Conservation (phyloP, 2,113 vertebrate species). For the Sarotherodon lohbergeri region DNA sequence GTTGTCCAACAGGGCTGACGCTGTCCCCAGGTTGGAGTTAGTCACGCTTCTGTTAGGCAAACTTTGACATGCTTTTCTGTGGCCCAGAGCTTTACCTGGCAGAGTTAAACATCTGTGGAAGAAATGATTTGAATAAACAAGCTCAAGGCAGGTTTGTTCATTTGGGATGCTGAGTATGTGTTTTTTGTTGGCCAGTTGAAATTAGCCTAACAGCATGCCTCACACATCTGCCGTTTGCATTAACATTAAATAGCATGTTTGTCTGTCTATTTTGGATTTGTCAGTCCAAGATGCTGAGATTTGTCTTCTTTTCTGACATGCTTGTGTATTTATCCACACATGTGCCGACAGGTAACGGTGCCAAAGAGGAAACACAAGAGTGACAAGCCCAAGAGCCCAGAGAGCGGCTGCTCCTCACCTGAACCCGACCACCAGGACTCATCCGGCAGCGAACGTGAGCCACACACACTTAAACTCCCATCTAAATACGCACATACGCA, state of each 20-base stretch:
- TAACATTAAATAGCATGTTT: background rate
- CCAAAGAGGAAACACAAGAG: constrained; percentile 90
- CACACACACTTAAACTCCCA: background rate
- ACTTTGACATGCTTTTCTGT: background rate
- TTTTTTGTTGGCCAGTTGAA: background rate
- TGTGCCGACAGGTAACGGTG: constrained; percentile 80
- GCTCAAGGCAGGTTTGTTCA: background rate
- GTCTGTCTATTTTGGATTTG: background rate
- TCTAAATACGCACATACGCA: too few relatives aligned
- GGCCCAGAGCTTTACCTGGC: background rate
- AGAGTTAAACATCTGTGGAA: background rate
- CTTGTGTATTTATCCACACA: background rate
- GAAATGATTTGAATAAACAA: background rate
- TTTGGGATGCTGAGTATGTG: background rate
- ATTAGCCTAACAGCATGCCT: constrained; percentile 3
- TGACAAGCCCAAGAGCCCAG: constrained; percentile 81
- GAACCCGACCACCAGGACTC: constrained; percentile 94
- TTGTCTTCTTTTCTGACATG: background rate
- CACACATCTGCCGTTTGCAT: background rate
- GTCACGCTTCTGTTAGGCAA: background rate
- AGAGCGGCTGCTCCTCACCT: constrained; percentile 91
- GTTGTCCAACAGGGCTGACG: background rate
- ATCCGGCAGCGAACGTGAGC: constrained; percentile 91
- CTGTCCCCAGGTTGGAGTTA: fast-evolving
- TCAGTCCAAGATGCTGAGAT: background rate